Evolutionary conservation across 1,140 invertebrate species (phyloP), one percentile per base, ranked within the genome.

Genomic region (Monochamus saltuarius): DNA sequence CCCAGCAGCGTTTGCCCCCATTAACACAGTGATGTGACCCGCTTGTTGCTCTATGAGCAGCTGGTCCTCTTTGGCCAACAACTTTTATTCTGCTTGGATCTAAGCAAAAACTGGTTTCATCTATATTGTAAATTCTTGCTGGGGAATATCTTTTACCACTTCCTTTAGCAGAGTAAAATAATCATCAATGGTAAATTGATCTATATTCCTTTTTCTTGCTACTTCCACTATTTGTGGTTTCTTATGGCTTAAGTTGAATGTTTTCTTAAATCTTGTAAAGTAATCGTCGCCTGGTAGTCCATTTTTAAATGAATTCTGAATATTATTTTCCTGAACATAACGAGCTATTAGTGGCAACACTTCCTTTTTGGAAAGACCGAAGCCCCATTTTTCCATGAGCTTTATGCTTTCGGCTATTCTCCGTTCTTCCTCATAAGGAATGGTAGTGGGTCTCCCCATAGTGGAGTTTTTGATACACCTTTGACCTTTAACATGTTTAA

Each of bases 241-340:
- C 17, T 55, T 55, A 16, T 37, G 14, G 43, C 38, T 43, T 3
- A 55, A 39, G 13, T 55, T 55, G 11, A 37, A 14, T n/a, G 10
- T 43, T 55, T 43, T 55, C 58, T 62, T 65, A 59, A 78, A 79
- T 16, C 46, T 39, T 11, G 56, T 17, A 57, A 77, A 78, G 73
- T 72, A 79, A 19, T 75, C 73, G 19, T 74, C 53, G 7, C 76
- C 75, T 22, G 77, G 77, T 40, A 56, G 62, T 10, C 63, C 68
- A 68, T 76, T 61, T 63, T 73, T 75, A 64, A 78, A 78, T 14
- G 62, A 57, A 14, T 68, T 73, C 42, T 61, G 43, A 11, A 76
- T 64, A 19, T 69, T 68, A 60, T 75, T 77, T 39, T 46, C 16
- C 17, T 52, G 63, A 4, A 73, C 65, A 63, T 71, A 77, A n/a